Evolutionary conservation across 2,113 vertebrate species (phyloP).

Genomic region (Talpa occidentalis): DNA sequence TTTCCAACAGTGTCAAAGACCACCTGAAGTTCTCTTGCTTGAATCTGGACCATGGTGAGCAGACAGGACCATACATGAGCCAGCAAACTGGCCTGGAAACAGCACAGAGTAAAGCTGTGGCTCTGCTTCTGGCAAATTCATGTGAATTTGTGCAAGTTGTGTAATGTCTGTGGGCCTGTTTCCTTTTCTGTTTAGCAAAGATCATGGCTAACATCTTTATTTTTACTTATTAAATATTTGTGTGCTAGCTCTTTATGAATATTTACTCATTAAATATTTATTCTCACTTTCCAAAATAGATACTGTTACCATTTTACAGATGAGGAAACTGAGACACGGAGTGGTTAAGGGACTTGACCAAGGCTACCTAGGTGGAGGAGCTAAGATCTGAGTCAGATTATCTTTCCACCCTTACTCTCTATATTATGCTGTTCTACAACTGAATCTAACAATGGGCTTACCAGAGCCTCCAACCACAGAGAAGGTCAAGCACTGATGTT

Average conservation of each 20-base stretch:
- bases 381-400: neutral
- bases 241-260: neutral
- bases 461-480: neutral
- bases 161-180: neutral
- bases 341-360: neutral
- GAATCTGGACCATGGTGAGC: neutral
- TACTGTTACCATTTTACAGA: neutral
- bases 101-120: neutral
- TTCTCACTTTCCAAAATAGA: neutral
- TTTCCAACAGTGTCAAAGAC: neutral
- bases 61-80: neutral
- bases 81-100: neutral
- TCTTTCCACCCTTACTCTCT: neutral
- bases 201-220: neutral
- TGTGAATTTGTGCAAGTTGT: rapidly evolving
- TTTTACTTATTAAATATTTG: slow-evolving; percentile 3
- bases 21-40: neutral
- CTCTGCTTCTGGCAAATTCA: neutral
- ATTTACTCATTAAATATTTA: slow-evolving; percentile 9
- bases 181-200: neutral
- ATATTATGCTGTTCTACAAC: neutral
- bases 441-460: neutral
- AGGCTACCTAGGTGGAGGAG: neutral
- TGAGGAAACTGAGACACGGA: neutral
- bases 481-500: neutral